Conservation (phyloP, 2,113 vertebrate species). For the Okapia johnstoni region DNA sequence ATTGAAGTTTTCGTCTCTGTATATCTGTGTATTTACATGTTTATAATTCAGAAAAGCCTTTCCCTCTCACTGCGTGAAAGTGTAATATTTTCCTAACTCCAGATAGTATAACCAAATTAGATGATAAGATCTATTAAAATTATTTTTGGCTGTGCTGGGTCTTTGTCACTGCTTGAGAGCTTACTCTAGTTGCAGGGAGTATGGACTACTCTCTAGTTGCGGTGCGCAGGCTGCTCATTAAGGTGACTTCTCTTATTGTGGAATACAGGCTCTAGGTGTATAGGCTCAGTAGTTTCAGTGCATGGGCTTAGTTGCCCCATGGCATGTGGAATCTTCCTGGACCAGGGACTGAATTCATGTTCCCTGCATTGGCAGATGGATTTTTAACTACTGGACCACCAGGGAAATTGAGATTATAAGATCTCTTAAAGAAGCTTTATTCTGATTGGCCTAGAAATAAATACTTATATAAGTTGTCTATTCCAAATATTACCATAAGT, state of each 20-base stretch:
- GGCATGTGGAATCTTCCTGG: not conserved
- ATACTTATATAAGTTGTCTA: not conserved
- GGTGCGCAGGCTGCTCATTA: fast-evolving
- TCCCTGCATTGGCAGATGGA: not conserved
- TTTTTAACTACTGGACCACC: not conserved
- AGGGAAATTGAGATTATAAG: not conserved
- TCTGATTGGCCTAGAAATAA: not conserved
- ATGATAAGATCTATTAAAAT: not conserved
- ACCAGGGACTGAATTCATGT: not conserved
- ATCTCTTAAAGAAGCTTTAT: not conserved
- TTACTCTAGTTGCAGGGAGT: not conserved
- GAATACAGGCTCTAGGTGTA: not conserved
- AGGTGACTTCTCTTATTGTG: not conserved
- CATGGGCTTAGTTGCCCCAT: not conserved
- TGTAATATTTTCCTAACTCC: not conserved
- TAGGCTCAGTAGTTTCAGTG: not conserved
- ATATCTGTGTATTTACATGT: not conserved
- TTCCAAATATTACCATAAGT: not conserved
- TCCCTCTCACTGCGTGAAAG: not conserved
- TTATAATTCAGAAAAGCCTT: not conserved
- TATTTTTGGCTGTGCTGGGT: not conserved
- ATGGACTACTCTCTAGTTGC: not conserved
- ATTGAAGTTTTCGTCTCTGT: not conserved
- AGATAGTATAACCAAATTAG: not conserved
- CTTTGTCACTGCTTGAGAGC: fast-evolving